phyloP scores from a whole-genome alignment of 1,140 invertebrate species.

The Mactra quadrangularis region DNA sequence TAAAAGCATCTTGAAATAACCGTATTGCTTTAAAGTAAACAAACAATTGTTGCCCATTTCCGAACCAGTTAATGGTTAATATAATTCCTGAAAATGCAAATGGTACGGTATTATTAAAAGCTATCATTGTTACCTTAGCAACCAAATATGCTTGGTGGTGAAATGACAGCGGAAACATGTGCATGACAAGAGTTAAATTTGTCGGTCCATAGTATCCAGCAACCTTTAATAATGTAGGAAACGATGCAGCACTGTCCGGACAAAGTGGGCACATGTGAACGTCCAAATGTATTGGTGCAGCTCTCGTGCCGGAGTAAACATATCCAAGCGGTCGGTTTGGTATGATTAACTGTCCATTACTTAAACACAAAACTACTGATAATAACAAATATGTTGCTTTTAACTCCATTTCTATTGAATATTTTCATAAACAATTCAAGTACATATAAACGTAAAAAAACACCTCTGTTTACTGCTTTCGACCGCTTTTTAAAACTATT shows the following conservation, averaged over 20 bases:
- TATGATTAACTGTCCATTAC: slow-evolving; percentile 4
- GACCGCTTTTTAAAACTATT: too few relatives aligned
- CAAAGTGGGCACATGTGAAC: slow-evolving; percentile 68
- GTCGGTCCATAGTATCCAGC: slow-evolving; percentile 64
- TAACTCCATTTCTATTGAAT: too few relatives aligned
- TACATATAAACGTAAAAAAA: too few relatives aligned
- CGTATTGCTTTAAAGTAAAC: not conserved
- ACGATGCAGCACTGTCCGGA: slow-evolving; percentile 66
- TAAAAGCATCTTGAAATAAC: not conserved
- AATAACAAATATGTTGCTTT: too few relatives aligned
- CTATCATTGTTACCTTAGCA: slow-evolving; percentile 59
- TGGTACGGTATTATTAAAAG: not conserved
- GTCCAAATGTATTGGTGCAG: slow-evolving; percentile 65
- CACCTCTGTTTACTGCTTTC: too few relatives aligned
- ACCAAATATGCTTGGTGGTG: slow-evolving; percentile 64
- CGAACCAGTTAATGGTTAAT: not conserved
- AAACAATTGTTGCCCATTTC: too few relatives aligned
- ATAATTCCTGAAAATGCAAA: not conserved
- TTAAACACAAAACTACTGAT: not conserved
- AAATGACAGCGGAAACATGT: slow-evolving; percentile 72
- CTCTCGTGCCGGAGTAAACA: slow-evolving; percentile 55
- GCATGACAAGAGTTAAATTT: slow-evolving; percentile 54
- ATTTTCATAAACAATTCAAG: too few relatives aligned
- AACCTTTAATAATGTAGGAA: slow-evolving; percentile 62
- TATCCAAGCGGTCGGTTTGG: slow-evolving; percentile 58